Conservation (phyloP, 2,797 vertebrate species). For the Molossus molossus region DNA sequence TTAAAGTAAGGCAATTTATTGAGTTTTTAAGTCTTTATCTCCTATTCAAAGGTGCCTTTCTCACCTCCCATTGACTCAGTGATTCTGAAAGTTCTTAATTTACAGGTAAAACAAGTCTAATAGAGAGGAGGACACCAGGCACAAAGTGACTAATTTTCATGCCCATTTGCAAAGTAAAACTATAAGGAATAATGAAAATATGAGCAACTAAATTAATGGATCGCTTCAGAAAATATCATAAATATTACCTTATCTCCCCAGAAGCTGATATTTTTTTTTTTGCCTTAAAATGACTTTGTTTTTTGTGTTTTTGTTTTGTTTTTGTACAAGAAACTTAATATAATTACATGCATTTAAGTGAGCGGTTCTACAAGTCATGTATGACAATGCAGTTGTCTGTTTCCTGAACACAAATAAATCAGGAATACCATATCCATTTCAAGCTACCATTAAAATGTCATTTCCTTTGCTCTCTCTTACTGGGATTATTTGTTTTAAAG, state of each 20-base stretch:
- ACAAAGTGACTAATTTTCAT: conserved; percentile 64
- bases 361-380: conserved; percentile 93
- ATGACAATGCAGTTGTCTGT: conserved; percentile 93
- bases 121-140: conserved; percentile 73
- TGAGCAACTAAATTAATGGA: conserved; percentile 65
- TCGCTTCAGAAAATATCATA: conserved; percentile 78
- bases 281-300: conserved; percentile 96
- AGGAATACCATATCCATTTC: conserved; percentile 89
- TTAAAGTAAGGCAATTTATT: conserved; percentile 83
- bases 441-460: conserved; percentile 87
- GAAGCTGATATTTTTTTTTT: conserved; percentile 91
- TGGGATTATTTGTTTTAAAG: conserved; percentile 84
- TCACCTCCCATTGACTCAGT: conserved; percentile 87
- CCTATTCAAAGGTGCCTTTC: conserved; percentile 93
- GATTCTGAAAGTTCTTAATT: conserved; percentile 80
- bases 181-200: conserved; percentile 55
- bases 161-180: conserved; percentile 71
- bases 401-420: conserved; percentile 94
- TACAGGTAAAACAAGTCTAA: conserved; percentile 80
- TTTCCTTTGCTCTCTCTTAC: conserved; percentile 83
- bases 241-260: conserved; percentile 92
- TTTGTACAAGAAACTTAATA: conserved; percentile 94
- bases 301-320: conserved; percentile 76
- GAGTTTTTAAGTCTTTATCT: conserved; percentile 84
- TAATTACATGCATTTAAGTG: conserved; percentile 94